Base-by-base conservation (phyloP, 2,113 vertebrate genomes). In the Pandion haliaetus region DNA sequence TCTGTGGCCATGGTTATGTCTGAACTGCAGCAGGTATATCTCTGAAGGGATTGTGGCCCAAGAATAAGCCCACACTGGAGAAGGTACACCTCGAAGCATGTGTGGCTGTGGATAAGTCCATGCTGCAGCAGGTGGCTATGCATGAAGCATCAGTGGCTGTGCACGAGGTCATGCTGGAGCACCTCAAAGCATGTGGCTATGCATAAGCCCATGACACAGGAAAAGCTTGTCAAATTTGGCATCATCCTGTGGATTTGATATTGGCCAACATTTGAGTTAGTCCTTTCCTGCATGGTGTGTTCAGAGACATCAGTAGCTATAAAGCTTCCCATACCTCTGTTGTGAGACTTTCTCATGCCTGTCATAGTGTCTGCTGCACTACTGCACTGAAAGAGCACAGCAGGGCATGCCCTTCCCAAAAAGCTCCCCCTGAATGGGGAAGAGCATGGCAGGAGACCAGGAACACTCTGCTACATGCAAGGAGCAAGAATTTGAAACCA, bases 191-290 rank as follows among this genome's bases (percentile, higher is more conserved):
- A 2, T 62, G n/a, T 31, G n/a, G 34, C 45, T 28, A 19, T 40
- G n/a, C 45, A 40, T 40, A 62, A 62, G 45, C 20, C 74, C 28
- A 62, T 6, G 8, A 78, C 28, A 49, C 6, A 62, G 36, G 13
- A 77, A 52, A 57, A 71, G 0, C 14, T 47, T 36, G 10, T 72
- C 14, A 86, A 61, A 73, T 67, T 24, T 62, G 16, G 9, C 10
- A 36, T 74, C 3, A 25, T 44, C 12, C 38, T 21, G 5, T 62
- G 24, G 18, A 50, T 25, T 63, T 62, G 9, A 34, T 57, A 87
- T 88, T 77, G 34, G 2, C 8, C 24, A 31, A 9, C 1, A 0
- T 62, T 38, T 70, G 14, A 31, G 3, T 3, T 6, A 2, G 4
- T 76, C 40, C 24, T 86, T 57, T 70, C n/a, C 45, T n/a, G 26